Percentiles rank a stretch among this genome's conserved stretches.
Conservation (phyloP, 1,140 invertebrate genomes). For the Helicoverpa zea region DNA sequence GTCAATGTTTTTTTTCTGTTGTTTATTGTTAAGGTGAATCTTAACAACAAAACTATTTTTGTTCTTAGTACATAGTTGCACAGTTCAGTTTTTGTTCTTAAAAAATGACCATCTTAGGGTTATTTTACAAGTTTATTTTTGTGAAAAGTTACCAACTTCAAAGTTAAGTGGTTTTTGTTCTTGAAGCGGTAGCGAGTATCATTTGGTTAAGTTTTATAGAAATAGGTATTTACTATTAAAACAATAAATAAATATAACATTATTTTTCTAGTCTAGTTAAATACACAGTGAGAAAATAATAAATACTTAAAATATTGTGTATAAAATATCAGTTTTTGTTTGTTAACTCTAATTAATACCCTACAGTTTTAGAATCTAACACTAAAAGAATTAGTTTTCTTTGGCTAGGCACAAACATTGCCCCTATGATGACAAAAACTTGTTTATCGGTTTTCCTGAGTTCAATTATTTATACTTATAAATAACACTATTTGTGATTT, state of each 20-base stretch:
- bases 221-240: background rate
- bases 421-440: background rate
- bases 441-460: background rate
- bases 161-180: too few relatives aligned
- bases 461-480: background rate
- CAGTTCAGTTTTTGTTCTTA: too few relatives aligned
- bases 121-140: too few relatives aligned
- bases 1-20: conserved; percentile 18
- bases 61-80: background rate
- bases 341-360: too few relatives aligned
- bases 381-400: background rate
- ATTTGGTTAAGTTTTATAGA: background rate
- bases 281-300: background rate
- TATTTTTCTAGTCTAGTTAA: conserved; percentile 15
- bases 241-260: background rate
- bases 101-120: too few relatives aligned
- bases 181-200: too few relatives aligned
- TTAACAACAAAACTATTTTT: background rate
- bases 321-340: too few relatives aligned
- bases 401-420: background rate
- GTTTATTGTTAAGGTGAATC: background rate
- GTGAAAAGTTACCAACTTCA: too few relatives aligned
- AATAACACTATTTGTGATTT: background rate
- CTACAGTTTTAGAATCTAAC: too few relatives aligned
- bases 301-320: background rate